Conservation (phyloP, 2,113 vertebrate genomes). For the Alexandromys fortis region DNA sequence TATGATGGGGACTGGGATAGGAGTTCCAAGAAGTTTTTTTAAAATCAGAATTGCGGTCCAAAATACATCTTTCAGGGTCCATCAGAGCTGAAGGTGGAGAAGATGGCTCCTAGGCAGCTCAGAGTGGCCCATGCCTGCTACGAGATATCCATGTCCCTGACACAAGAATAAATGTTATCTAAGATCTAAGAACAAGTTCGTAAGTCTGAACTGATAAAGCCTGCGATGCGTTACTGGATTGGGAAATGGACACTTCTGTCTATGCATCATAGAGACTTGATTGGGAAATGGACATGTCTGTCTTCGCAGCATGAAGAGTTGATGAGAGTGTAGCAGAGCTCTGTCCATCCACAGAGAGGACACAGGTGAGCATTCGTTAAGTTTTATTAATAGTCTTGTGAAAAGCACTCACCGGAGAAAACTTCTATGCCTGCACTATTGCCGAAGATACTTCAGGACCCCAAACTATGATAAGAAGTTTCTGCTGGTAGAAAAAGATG, state of each 20-base stretch:
- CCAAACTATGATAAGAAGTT: neutral
- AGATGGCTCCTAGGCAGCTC: neutral
- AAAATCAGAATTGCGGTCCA: no score
- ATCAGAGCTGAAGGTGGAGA: neutral
- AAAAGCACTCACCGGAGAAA: neutral
- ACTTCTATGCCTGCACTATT: neutral
- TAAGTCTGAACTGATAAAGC: neutral
- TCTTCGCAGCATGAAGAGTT: neutral
- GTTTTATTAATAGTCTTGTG: neutral
- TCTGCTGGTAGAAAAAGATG: neutral
- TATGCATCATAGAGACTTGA: no score
- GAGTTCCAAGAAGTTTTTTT: neutral
- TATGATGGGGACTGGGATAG: neutral
- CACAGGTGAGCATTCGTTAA: fast-evolving
- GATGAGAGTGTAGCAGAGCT: neutral
- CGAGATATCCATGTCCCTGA: neutral
- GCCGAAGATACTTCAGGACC: neutral
- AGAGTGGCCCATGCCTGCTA: no score
- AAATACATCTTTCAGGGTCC: neutral
- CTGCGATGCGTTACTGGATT: no score
- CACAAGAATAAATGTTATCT: neutral
- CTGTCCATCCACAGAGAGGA: neutral
- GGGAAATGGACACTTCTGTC: neutral
- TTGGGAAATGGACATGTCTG: no score
- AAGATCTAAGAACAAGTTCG: neutral